A percentile compares a stretch with the other conserved stretches of the same genome.
Conservation (phyloP, 2,888 invertebrate genomes). For the Zygogramma bicolorata region DNA sequence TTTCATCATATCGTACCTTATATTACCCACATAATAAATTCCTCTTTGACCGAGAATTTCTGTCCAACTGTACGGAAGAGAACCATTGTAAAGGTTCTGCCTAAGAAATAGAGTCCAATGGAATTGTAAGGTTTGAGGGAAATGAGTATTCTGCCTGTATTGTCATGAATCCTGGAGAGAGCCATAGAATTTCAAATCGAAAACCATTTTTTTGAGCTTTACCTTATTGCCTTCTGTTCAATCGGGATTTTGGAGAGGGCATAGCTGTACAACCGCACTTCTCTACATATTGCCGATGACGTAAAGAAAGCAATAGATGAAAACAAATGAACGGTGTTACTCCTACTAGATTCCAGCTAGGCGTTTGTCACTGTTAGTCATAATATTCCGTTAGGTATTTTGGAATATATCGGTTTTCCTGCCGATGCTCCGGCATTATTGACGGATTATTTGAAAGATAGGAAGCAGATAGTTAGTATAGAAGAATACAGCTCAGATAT, state of each 20-base stretch:
- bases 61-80: slow-evolving; percentile 1
- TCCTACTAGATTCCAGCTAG: slow-evolving; percentile 19
- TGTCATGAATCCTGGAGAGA: slow-evolving; percentile 18
- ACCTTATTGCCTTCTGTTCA: too few species aligned
- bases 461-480: not conserved
- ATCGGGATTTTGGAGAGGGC: too few species aligned
- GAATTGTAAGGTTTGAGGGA: slow-evolving; percentile 2
- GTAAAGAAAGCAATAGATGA: not conserved
- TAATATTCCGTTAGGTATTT: not conserved
- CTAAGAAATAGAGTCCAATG: slow-evolving; percentile 14
- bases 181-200: slow-evolving; percentile 16
- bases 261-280: not conserved
- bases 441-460: slow-evolving; percentile 3
- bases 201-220: not conserved
- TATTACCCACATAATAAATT: slow-evolving; percentile 2
- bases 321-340: slow-evolving; percentile 13
- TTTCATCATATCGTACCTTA: slow-evolving; percentile 20
- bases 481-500: not conserved
- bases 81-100: slow-evolving; percentile 14
- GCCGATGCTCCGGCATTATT: not conserved
- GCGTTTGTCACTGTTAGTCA: slow-evolving; percentile 19
- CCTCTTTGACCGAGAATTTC: not conserved
- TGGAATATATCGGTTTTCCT: not conserved
- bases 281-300: not conserved
- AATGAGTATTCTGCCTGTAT: slow-evolving; percentile 14